phyloP scores from a whole-genome alignment of 1,140 invertebrate species.

The Drosophila azteca region DNA sequence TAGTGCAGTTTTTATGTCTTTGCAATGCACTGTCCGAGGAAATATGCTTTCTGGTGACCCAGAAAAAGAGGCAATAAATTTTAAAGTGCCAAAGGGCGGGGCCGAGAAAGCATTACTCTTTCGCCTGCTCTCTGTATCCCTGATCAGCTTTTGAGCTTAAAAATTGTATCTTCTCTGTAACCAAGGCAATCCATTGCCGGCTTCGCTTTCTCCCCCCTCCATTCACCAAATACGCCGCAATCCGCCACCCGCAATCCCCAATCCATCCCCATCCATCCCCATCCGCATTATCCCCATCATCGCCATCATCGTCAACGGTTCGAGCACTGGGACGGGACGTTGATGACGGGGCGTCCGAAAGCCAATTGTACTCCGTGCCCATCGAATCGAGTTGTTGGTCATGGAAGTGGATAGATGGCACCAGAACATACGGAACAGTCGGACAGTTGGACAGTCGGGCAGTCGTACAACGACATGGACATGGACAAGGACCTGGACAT shows the following conservation, averaged over 20 bases:
- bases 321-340: constrained; percentile 37
- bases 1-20: constrained; percentile 20
- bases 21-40: constrained; percentile 25
- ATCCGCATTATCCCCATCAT: background rate
- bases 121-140: background rate
- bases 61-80: constrained; percentile 68
- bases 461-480: no score
- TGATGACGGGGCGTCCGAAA: constrained; percentile 35
- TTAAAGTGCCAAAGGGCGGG: constrained; percentile 4
- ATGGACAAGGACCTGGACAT: background rate
- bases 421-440: no score
- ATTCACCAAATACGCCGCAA: no score
- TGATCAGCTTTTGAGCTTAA: constrained; percentile 40
- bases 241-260: no score
- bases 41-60: constrained; percentile 51
- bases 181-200: constrained; percentile 48
- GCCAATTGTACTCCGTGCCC: constrained; percentile 43
- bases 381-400: constrained; percentile 12
- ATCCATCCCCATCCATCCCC: background rate
- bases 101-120: background rate
- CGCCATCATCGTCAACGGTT: constrained; percentile 40
- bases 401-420: background rate
- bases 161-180: constrained; percentile 35
- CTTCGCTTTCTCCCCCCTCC: no score
- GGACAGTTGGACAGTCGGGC: no score